These are phyloP conservation scores for Setophaga kirtlandii DNA, from an alignment of 2,113 vertebrate genomes.

Conservation along the genomic window DNA sequence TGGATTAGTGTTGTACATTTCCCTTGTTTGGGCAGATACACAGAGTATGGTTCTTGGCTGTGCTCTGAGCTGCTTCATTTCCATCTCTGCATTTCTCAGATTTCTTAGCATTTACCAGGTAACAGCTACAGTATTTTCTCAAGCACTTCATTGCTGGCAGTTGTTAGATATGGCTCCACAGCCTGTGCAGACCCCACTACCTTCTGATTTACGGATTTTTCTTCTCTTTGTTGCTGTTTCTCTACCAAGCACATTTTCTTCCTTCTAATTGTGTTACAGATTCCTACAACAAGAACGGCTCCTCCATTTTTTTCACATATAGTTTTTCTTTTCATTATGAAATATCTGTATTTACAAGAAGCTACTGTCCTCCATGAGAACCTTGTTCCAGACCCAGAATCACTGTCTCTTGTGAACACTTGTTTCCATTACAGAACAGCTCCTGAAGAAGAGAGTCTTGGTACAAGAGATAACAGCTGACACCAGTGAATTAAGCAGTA, in stretches of 20 bases:
- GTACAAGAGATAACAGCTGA: neutral
- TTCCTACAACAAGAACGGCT: neutral
- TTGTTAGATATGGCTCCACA: constrained; percentile 49
- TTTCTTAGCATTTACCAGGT: constrained; percentile 70
- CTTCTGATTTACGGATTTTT: constrained; percentile 58
- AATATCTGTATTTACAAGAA: neutral
- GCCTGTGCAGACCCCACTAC: constrained; percentile 30
- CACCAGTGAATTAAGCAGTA: neutral
- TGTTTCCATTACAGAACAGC: neutral
- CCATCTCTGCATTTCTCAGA: constrained; percentile 63
- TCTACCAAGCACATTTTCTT: neutral
- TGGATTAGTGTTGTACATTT: constrained; percentile 64
- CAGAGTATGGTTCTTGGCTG: constrained; percentile 41
- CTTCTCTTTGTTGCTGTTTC: neutral
- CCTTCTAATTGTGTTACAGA: neutral
- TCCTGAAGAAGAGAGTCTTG: neutral
- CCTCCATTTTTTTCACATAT: neutral
- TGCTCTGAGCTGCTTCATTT: constrained; percentile 53
- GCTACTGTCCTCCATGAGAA: neutral
- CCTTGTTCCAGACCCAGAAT: neutral
- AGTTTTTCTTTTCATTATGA: neutral
- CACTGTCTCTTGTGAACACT: neutral
- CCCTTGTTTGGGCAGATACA: constrained; percentile 64
- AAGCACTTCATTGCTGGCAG: constrained; percentile 63
- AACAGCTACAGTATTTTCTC: constrained; percentile 66